Percentiles rank a stretch among this genome's conserved stretches.
Conservation (phyloP, 2,888 invertebrate species). For the Hirtodrosophila histrioides region DNA sequence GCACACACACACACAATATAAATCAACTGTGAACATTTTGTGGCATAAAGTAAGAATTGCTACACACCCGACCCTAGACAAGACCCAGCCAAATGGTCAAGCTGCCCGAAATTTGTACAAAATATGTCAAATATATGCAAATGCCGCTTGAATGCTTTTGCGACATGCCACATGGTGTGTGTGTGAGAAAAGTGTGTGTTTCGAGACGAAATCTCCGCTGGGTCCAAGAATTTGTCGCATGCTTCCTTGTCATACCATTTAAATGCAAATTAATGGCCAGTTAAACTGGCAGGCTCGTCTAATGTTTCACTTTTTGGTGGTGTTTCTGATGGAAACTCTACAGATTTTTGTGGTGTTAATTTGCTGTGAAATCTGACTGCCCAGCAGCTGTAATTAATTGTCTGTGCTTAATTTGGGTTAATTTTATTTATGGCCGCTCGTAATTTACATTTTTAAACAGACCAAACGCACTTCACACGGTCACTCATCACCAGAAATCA, state of each 20-base stretch:
- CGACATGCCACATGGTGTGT: constrained; percentile 31
- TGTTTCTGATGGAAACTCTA: constrained; percentile 16
- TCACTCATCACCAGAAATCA: constrained; percentile 29
- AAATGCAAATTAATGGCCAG: constrained; percentile 80
- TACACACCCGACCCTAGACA: constrained; percentile 24
- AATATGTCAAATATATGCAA: constrained; percentile 77
- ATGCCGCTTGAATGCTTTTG: constrained; percentile 43
- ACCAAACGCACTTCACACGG: constrained; percentile 40
- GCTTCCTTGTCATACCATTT: constrained; percentile 51
- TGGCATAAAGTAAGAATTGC: constrained; percentile 60
- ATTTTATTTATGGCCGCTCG: constrained; percentile 78
- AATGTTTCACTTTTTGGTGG: constrained; percentile 40
- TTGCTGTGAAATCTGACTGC: constrained; percentile 79
- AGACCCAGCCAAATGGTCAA: constrained; percentile 48
- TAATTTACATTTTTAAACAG: constrained; percentile 59
- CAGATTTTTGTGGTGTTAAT: constrained; percentile 79
- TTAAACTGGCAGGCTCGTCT: constrained; percentile 71
- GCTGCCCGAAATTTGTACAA: constrained; percentile 58
- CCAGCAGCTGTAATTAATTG: constrained; percentile 76
- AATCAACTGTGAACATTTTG: constrained; percentile 69
- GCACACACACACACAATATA: constrained; percentile 40
- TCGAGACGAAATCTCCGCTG: constrained; percentile 42
- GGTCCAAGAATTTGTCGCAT: constrained; percentile 61
- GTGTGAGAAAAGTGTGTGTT: constrained; percentile 26
- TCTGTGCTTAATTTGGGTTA: constrained; percentile 78